phyloP scores from a whole-genome alignment of 1,140 invertebrate species.

The Cydia strobilella region DNA sequence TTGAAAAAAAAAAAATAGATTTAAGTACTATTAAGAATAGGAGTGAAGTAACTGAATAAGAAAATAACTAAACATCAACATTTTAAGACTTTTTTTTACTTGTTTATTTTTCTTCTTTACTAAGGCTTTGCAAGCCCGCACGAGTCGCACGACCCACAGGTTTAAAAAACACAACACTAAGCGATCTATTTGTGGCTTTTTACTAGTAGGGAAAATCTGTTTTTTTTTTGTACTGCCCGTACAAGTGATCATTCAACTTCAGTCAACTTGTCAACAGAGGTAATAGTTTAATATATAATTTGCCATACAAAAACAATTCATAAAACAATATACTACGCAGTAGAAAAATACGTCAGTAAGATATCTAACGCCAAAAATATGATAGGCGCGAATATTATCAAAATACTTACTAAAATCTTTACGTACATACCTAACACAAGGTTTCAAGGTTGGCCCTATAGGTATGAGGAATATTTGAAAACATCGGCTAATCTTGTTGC shows the following conservation, averaged over 20 bases:
- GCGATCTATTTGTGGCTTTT: neutral
- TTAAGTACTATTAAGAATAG: too few relatives aligned
- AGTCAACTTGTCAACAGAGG: too few relatives aligned
- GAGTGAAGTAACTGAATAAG: too few relatives aligned
- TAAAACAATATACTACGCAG: neutral
- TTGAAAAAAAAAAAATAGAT: too few relatives aligned
- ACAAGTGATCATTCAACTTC: too few relatives aligned
- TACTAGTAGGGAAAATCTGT: neutral
- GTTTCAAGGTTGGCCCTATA: constrained; percentile 28
- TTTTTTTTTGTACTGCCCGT: too few relatives aligned
- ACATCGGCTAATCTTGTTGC: constrained; percentile 21
- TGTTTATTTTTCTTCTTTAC: too few relatives aligned
- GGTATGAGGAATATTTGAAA: constrained; percentile 14
- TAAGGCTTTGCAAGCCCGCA: too few relatives aligned
- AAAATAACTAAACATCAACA: too few relatives aligned
- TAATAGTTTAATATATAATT: too few relatives aligned
- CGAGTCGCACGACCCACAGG: too few relatives aligned
- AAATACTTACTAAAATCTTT: neutral
- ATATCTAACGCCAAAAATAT: constrained; percentile 5
- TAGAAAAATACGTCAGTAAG: neutral
- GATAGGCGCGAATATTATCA: constrained; percentile 5
- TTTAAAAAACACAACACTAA: neutral
- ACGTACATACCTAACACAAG: neutral
- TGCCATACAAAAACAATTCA: constrained; percentile 6
- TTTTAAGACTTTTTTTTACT: too few relatives aligned